These are phyloP conservation scores for Crenuchus spilurus DNA, from an alignment of 2,797 vertebrate species.

Conservation along the genomic window DNA sequence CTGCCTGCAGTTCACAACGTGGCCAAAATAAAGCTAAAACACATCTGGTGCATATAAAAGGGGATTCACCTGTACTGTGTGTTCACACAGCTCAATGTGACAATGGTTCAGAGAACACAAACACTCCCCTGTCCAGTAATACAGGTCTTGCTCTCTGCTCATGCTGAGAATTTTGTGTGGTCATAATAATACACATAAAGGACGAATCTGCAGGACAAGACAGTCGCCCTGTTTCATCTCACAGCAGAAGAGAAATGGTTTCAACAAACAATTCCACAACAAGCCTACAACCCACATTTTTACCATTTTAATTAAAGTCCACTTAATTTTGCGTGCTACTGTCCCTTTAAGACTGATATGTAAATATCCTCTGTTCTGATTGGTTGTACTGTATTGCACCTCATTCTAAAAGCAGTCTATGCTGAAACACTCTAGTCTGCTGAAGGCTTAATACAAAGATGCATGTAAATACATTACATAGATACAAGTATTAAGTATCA, in stretches of 20 bases:
- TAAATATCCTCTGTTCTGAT: too few species aligned
- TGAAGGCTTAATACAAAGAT: too few species aligned
- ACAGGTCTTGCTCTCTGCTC: background rate
- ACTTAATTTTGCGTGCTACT: too few species aligned
- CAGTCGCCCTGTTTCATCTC: background rate
- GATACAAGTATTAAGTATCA: too few species aligned
- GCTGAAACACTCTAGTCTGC: too few species aligned
- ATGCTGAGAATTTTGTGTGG: background rate
- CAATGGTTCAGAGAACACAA: slow-evolving; percentile 10
- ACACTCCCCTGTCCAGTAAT: background rate
- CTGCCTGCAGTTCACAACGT: background rate
- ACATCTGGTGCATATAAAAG: slow-evolving; percentile 35
- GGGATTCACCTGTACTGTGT: background rate
- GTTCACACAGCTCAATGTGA: slow-evolving; percentile 25
- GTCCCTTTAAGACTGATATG: too few species aligned
- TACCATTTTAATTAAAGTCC: too few species aligned
- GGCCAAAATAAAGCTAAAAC: background rate
- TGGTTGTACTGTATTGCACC: too few species aligned
- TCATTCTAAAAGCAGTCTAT: too few species aligned
- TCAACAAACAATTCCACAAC: too few species aligned
- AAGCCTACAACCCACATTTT: too few species aligned
- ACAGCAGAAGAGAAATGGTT: background rate
- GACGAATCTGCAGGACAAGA: background rate
- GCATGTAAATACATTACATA: too few species aligned
- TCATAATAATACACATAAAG: background rate